Conservation (phyloP, 2,888 invertebrate species). For the Hypomecis punctinalis region DNA sequence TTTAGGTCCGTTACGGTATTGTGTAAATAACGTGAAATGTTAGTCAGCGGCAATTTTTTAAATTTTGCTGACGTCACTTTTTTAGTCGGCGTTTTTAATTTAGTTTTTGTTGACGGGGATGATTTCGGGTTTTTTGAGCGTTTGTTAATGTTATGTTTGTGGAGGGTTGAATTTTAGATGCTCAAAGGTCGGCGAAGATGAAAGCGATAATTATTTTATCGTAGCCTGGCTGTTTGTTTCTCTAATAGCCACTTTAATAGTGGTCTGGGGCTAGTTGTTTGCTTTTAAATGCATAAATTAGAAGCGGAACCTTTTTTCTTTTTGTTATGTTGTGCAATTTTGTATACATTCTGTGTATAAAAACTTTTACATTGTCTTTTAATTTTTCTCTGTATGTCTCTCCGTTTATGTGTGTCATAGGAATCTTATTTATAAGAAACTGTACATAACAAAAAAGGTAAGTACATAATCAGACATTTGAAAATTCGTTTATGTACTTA, state of each 20-base stretch:
- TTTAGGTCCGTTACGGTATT: slow-evolving; percentile 77
- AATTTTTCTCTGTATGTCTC: neutral
- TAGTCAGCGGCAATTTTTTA: slow-evolving; percentile 57
- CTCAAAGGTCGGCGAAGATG: slow-evolving; percentile 59
- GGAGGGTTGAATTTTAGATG: slow-evolving; percentile 41
- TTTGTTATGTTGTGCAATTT: slow-evolving; percentile 49
- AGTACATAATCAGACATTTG: too few species aligned
- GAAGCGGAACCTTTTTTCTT: slow-evolving; percentile 57
- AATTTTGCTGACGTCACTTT: slow-evolving; percentile 79
- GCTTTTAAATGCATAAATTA: slow-evolving; percentile 76
- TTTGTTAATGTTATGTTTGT: slow-evolving; percentile 57
- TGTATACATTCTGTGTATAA: neutral
- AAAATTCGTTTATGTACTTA: too few species aligned
- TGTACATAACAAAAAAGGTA: too few species aligned
- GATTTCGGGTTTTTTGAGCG: slow-evolving; percentile 59
- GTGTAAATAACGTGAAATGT: slow-evolving; percentile 65
- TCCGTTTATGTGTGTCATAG: neutral
- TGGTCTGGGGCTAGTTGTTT: slow-evolving; percentile 66
- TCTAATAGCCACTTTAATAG: slow-evolving; percentile 83
- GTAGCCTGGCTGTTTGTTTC: slow-evolving; percentile 81
- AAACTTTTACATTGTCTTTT: neutral
- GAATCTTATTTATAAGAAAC: too few species aligned
- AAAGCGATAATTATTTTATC: slow-evolving; percentile 84
- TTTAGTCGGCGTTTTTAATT: slow-evolving; percentile 67
- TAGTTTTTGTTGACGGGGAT: slow-evolving; percentile 65